These are phyloP conservation scores for Ariolimax columbianus DNA, from an alignment of 2,888 invertebrate species.

Conservation along the genomic window DNA sequence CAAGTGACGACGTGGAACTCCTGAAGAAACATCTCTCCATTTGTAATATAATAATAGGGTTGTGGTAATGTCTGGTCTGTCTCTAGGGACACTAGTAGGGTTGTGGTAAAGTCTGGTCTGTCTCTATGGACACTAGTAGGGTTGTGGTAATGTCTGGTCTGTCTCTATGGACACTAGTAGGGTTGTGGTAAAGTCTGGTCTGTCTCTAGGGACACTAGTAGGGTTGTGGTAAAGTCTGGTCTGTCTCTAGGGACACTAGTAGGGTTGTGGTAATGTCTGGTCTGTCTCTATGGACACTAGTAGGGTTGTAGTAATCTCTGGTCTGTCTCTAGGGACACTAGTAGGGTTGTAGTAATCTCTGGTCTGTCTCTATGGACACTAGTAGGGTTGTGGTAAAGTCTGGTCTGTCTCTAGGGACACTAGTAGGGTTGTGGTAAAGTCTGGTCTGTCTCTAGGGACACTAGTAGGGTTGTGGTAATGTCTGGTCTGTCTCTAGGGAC, in stretches of 20 bases:
- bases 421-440: too few relatives aligned
- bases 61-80: neutral
- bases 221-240: neutral
- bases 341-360: too few relatives aligned
- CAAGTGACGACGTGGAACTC: neutral
- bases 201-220: neutral
- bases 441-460: too few relatives aligned
- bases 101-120: too few relatives aligned
- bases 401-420: too few relatives aligned
- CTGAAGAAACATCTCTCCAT: neutral
- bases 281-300: too few relatives aligned
- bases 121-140: neutral
- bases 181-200: neutral
- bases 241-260: neutral
- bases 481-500: too few relatives aligned
- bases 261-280: neutral
- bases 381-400: too few relatives aligned
- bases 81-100: too few relatives aligned
- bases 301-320: neutral
- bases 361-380: too few relatives aligned
- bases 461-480: too few relatives aligned
- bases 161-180: neutral
- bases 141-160: neutral
- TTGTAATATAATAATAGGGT: neutral
- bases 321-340: too few relatives aligned